These are phyloP conservation scores for Cochlearius cochlearius DNA, from an alignment of 2,113 vertebrate genomes.

Conservation along the genomic window DNA sequence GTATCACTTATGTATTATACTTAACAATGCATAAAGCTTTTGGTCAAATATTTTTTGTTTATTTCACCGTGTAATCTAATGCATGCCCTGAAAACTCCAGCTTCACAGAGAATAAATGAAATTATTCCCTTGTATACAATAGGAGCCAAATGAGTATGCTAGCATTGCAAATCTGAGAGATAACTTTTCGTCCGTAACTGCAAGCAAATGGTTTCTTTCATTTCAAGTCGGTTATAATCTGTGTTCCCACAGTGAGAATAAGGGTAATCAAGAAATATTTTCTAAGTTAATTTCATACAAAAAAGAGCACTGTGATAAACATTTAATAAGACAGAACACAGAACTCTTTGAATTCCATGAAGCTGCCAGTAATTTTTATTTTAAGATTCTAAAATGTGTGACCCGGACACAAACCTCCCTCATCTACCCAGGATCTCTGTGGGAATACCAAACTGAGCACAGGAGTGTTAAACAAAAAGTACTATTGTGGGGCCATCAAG, in stretches of 20 bases:
- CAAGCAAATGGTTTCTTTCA: slow-evolving; percentile 36
- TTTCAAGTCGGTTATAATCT: slow-evolving; percentile 38
- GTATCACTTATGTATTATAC: not conserved
- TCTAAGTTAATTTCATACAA: slow-evolving; percentile 21
- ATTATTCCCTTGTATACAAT: not conserved
- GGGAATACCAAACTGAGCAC: slow-evolving; percentile 9
- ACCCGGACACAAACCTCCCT: not conserved
- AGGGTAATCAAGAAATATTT: slow-evolving; percentile 26
- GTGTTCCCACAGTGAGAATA: slow-evolving; percentile 26
- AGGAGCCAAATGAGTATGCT: not conserved
- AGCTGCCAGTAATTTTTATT: slow-evolving; percentile 39
- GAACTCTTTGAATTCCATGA: slow-evolving; percentile 25
- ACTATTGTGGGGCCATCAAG: not conserved
- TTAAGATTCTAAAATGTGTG: not conserved
- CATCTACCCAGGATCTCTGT: slow-evolving; percentile 18
- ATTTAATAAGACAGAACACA: slow-evolving; percentile 46
- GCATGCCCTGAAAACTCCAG: not conserved
- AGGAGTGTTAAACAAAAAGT: slow-evolving; percentile 27
- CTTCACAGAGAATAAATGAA: not conserved
- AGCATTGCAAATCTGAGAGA: not conserved
- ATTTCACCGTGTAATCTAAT: not conserved
- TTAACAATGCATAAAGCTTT: not conserved
- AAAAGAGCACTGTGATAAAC: slow-evolving; percentile 3
- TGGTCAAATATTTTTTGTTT: not conserved
- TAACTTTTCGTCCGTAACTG: not conserved